Percentiles rank a stretch among this genome's conserved stretches.
Evolutionary conservation across 2,113 vertebrate species (phyloP).

Genomic region (Carlito syrichta): DNA sequence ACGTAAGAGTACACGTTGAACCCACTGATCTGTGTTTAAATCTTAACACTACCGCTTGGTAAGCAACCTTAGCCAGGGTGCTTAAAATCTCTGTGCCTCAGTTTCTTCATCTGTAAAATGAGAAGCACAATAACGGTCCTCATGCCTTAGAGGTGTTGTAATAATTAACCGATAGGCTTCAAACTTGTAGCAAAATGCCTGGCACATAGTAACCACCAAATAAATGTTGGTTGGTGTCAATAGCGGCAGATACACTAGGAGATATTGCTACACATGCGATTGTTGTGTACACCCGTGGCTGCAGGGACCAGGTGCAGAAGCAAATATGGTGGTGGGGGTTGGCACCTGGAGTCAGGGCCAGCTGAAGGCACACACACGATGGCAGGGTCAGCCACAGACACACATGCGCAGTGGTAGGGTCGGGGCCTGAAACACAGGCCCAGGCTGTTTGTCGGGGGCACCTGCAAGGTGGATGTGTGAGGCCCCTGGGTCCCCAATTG

Average conservation of each 20-base stretch:
- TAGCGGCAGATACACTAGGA: background rate
- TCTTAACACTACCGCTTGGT: background rate
- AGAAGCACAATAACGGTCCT: background rate
- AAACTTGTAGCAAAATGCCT: background rate
- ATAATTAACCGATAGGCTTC: background rate
- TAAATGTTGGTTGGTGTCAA: background rate
- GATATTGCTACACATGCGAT: background rate
- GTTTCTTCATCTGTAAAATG: background rate
- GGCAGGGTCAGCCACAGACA: no score
- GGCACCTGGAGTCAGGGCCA: no score
- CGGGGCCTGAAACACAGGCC: no score
- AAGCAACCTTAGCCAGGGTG: background rate
- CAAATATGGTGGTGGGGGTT: no score
- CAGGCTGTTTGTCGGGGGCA: no score
- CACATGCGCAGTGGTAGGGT: no score
- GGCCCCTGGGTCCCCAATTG: no score
- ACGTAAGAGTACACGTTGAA: background rate
- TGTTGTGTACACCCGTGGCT: no score
- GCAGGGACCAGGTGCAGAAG: no score
- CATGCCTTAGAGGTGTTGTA: background rate
- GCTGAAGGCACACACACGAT: no score
- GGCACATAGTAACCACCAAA: background rate
- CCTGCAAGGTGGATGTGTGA: no score
- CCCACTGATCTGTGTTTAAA: background rate
- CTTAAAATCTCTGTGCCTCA: background rate